Percentiles rank a stretch among this genome's conserved stretches.
Conservation (phyloP, 2,888 invertebrate genomes). For the Cylloceria caligata region DNA sequence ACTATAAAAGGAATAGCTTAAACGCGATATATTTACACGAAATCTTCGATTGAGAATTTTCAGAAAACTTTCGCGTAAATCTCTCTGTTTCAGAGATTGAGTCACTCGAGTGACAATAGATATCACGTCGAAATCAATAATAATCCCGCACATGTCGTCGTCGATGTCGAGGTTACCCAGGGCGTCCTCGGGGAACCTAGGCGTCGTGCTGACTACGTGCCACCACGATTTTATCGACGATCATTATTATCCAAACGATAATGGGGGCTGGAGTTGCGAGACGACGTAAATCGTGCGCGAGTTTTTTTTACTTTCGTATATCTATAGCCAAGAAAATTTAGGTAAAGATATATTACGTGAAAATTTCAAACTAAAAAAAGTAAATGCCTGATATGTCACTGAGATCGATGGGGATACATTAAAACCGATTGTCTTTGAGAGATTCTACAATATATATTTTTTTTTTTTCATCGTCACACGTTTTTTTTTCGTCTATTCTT, state of each 20-base stretch:
- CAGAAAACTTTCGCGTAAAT: slow-evolving; percentile 2
- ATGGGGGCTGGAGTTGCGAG: slow-evolving; percentile 72
- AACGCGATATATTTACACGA: background rate
- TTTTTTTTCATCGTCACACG: slow-evolving; percentile 5
- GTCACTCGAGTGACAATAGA: background rate
- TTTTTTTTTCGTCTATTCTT: slow-evolving; percentile 44
- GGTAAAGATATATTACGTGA: slow-evolving; percentile 1
- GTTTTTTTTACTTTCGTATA: slow-evolving; percentile 21
- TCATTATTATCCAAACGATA: slow-evolving; percentile 58
- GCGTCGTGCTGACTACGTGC: slow-evolving; percentile 23
- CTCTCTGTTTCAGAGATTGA: background rate
- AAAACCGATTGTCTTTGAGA: background rate
- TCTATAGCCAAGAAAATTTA: slow-evolving; percentile 18
- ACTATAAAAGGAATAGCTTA: background rate
- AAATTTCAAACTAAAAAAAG: background rate
- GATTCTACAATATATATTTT: background rate
- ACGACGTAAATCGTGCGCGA: slow-evolving; percentile 73
- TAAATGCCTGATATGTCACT: background rate
- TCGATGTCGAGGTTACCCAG: slow-evolving; percentile 32
- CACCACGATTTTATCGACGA: slow-evolving; percentile 30
- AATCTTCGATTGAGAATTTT: background rate
- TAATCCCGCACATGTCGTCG: slow-evolving; percentile 45
- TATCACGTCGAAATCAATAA: slow-evolving; percentile 12
- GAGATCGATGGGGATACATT: background rate
- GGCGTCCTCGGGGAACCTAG: slow-evolving; percentile 20